Conservation (phyloP, 2,113 vertebrate genomes). For the Microcebus griseorufus region DNA sequence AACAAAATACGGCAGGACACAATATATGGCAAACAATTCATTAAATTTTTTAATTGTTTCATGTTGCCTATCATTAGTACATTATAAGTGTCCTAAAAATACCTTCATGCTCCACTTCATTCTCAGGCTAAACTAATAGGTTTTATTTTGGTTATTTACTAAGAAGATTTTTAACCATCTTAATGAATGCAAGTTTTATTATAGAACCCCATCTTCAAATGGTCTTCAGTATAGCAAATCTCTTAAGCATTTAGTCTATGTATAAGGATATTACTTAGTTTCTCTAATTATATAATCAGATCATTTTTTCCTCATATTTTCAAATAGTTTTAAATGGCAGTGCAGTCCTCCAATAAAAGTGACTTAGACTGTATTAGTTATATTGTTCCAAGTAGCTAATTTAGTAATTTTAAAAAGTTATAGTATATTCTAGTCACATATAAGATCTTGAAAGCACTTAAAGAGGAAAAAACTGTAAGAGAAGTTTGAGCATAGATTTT, state of each 20-base stretch:
- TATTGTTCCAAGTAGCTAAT: background rate
- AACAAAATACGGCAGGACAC: background rate
- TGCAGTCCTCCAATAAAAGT: background rate
- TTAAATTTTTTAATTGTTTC: constrained; percentile 18
- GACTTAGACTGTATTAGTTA: background rate
- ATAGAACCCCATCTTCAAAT: background rate
- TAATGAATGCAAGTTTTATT: background rate
- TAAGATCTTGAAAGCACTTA: constrained; percentile 46
- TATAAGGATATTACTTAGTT: background rate
- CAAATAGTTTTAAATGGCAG: background rate
- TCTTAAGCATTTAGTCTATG: background rate
- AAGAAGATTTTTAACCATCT: background rate
- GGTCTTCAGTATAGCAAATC: background rate
- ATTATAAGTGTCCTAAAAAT: background rate
- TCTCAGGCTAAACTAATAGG: background rate
- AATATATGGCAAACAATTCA: background rate
- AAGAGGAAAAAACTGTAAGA: constrained; percentile 19
- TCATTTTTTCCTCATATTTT: constrained; percentile 8
- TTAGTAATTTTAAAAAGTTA: background rate
- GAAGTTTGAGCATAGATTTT: background rate
- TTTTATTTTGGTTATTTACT: constrained; percentile 22
- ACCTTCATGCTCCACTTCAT: background rate
- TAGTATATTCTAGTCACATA: background rate
- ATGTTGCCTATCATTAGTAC: background rate
- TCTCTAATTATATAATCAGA: constrained; percentile 23